Evolutionary conservation across 2,113 vertebrate species (phyloP).

Genomic region (Phaethornis superciliosus): DNA sequence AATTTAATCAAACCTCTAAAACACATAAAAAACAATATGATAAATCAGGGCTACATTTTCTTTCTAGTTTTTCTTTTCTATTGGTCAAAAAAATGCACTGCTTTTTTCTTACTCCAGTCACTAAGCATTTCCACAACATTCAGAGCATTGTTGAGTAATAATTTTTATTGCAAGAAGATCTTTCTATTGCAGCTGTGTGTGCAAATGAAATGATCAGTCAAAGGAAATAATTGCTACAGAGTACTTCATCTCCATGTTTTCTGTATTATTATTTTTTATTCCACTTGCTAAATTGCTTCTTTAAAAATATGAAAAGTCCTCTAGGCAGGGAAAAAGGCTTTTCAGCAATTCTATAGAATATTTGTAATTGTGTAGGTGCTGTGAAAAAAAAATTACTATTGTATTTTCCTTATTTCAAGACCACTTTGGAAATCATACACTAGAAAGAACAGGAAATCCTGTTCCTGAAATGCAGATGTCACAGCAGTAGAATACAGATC

Average conservation of each 20-base stretch:
- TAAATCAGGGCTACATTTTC: neutral
- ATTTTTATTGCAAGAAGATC: neutral
- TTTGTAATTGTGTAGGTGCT: neutral
- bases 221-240: neutral
- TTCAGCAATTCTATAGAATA: neutral
- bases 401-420: neutral
- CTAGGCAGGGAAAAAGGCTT: neutral
- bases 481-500: neutral
- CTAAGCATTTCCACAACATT: neutral
- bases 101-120: neutral
- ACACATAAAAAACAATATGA: neutral
- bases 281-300: neutral
- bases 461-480: conserved; percentile 9
- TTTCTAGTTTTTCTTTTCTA: neutral
- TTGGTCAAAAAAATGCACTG: neutral
- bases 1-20: neutral
- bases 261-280: neutral
- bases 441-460: neutral
- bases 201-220: neutral
- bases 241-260: neutral
- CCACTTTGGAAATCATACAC: neutral
- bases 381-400: too few species aligned
- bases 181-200: neutral
- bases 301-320: neutral
- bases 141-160: neutral